Conservation (phyloP, 2,113 vertebrate species). For the Scartelaos histophorus region DNA sequence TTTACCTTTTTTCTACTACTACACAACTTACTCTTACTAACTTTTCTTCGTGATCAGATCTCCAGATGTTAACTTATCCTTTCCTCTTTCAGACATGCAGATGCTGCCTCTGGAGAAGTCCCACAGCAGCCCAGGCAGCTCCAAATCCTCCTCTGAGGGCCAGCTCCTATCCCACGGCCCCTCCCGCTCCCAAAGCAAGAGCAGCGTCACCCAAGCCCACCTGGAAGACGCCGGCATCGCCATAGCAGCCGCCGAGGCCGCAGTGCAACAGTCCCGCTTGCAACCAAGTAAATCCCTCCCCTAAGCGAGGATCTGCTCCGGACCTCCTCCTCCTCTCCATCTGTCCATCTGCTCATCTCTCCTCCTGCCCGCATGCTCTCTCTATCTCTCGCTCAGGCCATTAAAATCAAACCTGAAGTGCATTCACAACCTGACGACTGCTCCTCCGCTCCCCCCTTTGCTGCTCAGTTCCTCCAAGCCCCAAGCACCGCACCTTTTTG, state of each 20-base stretch:
- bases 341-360: constrained; percentile 84
- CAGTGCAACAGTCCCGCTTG: constrained; percentile 94
- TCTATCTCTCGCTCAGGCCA: constrained; percentile 47
- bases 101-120: constrained; percentile 96
- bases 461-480: constrained; percentile 17
- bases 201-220: constrained; percentile 96
- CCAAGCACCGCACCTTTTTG: constrained; percentile 69
- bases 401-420: constrained; percentile 54
- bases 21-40: background rate
- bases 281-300: constrained; percentile 99
- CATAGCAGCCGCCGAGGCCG: constrained; percentile 96
- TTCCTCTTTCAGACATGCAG: constrained; percentile 84
- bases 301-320: constrained; percentile 89
- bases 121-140: constrained; percentile 97
- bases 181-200: constrained; percentile 98
- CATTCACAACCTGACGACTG: constrained; percentile 69
- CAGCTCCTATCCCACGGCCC: constrained; percentile 96
- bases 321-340: background rate
- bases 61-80: background rate
- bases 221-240: constrained; percentile 96
- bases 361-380: constrained; percentile 81
- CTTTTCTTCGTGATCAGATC: background rate
- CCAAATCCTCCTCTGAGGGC: constrained; percentile 97
- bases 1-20: too few relatives aligned
- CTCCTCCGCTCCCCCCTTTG: constrained; percentile 40